Conservation (phyloP, 2,888 invertebrate genomes). For the Lampropteryx suffumata region DNA sequence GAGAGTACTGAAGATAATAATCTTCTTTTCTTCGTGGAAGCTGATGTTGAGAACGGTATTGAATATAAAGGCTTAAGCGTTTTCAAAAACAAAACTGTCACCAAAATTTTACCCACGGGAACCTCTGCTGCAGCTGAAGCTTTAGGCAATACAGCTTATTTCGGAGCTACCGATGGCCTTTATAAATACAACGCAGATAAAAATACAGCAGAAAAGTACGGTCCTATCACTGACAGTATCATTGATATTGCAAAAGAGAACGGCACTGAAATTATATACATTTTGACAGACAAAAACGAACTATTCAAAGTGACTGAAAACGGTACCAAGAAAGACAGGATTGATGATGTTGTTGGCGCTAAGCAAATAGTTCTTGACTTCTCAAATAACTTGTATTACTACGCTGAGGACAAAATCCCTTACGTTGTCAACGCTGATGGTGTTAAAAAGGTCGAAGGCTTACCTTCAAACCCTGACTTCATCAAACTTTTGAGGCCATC, state of each 20-base stretch:
- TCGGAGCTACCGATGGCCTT: constrained; percentile 44
- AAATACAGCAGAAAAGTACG: constrained; percentile 50
- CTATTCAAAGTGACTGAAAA: constrained; percentile 58
- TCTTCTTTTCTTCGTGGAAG: constrained; percentile 36
- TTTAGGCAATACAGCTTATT: constrained; percentile 43
- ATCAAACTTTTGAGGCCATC: constrained; percentile 53
- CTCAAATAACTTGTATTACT: constrained; percentile 57
- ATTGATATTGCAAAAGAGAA: constrained; percentile 52
- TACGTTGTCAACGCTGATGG: constrained; percentile 45
- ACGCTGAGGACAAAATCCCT: constrained; percentile 45
- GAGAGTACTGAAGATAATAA: background rate
- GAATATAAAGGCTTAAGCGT: constrained; percentile 50
- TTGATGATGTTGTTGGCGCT: constrained; percentile 50
- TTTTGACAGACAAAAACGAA: constrained; percentile 52
- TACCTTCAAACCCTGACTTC: constrained; percentile 46
- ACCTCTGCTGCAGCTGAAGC: constrained; percentile 43
- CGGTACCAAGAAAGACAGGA: constrained; percentile 52
- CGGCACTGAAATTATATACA: constrained; percentile 51
- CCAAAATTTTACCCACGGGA: constrained; percentile 48
- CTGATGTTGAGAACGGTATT: constrained; percentile 39
- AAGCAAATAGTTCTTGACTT: constrained; percentile 58
- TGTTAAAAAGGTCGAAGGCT: constrained; percentile 50
- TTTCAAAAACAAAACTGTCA: constrained; percentile 37
- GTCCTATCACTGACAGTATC: constrained; percentile 51
- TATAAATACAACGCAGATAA: constrained; percentile 42